Evolutionary conservation across 2,888 invertebrate genomes (phyloP).

Genomic region (Calliopum simillimum): DNA sequence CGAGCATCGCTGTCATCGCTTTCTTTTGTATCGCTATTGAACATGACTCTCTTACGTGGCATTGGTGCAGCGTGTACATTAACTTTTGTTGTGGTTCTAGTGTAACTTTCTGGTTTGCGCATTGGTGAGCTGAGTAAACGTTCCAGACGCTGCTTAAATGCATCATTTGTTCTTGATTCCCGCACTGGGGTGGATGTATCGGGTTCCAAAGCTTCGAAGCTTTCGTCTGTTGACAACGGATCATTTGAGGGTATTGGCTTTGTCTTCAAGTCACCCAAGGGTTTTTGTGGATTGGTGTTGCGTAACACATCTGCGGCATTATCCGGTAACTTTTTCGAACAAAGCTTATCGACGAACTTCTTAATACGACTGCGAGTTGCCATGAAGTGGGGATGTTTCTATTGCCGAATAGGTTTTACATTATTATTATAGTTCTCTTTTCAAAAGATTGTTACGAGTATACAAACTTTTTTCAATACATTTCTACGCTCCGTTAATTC

Average conservation of each 20-base stretch:
- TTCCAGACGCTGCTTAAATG: slow-evolving; percentile 58
- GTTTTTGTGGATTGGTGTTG: slow-evolving; percentile 49
- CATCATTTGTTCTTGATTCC: not conserved
- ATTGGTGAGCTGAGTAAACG: slow-evolving; percentile 54
- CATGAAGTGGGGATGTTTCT: slow-evolving; percentile 58
- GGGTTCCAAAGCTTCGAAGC: slow-evolving; percentile 29
- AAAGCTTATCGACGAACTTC: slow-evolving; percentile 58
- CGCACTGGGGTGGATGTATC: slow-evolving; percentile 35
- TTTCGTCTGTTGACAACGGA: not conserved
- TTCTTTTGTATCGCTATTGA: slow-evolving; percentile 47
- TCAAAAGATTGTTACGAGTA: not conserved
- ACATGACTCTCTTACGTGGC: slow-evolving; percentile 65
- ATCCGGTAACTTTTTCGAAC: slow-evolving; percentile 53
- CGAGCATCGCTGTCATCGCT: slow-evolving; percentile 38
- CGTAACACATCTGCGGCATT: slow-evolving; percentile 51
- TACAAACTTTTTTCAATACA: slow-evolving; percentile 52
- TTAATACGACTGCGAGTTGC: slow-evolving; percentile 59
- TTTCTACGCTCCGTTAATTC: slow-evolving; percentile 52
- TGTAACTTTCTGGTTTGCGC: slow-evolving; percentile 42
- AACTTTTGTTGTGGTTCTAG: not conserved
- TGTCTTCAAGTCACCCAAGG: slow-evolving; percentile 27
- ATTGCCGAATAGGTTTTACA: not conserved
- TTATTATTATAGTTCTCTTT: too few species aligned
- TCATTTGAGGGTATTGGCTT: not conserved
- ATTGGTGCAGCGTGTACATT: slow-evolving; percentile 48